Percentiles rank a stretch among this genome's conserved stretches.
Conservation (phyloP, 2,888 invertebrate species). For the Callyntrura guangdongensis region DNA sequence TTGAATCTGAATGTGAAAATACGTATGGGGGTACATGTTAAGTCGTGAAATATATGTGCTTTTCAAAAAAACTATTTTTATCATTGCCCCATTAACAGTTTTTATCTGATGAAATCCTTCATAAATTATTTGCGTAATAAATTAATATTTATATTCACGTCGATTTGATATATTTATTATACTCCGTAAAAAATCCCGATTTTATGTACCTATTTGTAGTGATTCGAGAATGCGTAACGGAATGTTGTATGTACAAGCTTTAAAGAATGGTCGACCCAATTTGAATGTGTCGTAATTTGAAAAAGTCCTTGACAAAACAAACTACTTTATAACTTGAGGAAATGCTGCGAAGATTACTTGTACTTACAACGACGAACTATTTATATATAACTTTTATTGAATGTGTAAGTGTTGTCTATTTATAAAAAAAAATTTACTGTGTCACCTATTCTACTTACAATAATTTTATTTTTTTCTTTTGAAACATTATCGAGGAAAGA, state of each 20-base stretch:
- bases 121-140: not conserved
- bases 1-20: too few species aligned
- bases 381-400: too few species aligned
- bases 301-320: not conserved
- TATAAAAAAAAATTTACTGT: not conserved
- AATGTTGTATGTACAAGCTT: not conserved
- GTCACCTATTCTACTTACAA: not conserved
- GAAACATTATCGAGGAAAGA: constrained; percentile 37
- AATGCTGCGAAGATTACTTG: constrained; percentile 3
- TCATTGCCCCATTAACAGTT: not conserved
- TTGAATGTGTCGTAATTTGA: not conserved
- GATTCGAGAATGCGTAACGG: not conserved
- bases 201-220: not conserved
- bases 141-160: not conserved
- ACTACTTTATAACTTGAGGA: not conserved
- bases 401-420: not conserved
- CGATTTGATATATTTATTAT: too few species aligned
- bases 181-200: not conserved
- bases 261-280: not conserved
- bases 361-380: too few species aligned
- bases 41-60: not conserved
- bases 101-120: not conserved
- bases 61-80: constrained; percentile 8
- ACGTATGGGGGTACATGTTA: not conserved
- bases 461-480: not conserved